A percentile compares a stretch with the other conserved stretches of the same genome.
phyloP scores from a whole-genome alignment of 2,797 vertebrate species.

The Cephalopachus bancanus region DNA sequence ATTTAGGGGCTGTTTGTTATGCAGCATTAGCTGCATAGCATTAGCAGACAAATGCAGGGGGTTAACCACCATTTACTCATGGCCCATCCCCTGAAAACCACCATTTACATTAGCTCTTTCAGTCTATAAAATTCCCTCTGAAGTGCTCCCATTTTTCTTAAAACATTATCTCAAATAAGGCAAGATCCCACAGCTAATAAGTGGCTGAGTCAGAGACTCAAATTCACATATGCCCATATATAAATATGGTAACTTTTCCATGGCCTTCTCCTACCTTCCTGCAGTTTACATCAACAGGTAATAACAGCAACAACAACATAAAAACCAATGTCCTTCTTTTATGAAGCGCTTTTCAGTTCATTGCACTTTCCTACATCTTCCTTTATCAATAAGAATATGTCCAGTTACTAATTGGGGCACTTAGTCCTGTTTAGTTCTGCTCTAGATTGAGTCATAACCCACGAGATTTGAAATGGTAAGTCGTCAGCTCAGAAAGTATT shows the following conservation, averaged over 20 bases:
- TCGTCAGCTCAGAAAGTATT: constrained; percentile 65
- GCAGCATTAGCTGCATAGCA: not conserved
- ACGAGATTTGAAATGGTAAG: constrained; percentile 63
- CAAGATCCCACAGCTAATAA: constrained; percentile 36
- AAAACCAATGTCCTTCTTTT: constrained; percentile 25
- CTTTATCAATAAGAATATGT: constrained; percentile 61
- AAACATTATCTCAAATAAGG: constrained; percentile 33
- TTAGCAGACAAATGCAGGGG: constrained; percentile 1
- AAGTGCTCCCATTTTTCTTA: constrained; percentile 21
- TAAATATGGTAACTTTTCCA: constrained; percentile 34
- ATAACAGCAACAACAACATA: constrained; percentile 6
- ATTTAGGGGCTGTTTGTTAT: not conserved
- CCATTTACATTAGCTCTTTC: constrained; percentile 6
- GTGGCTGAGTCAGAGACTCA: constrained; percentile 47
- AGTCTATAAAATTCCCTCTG: constrained; percentile 52
- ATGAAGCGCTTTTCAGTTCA: constrained; percentile 47
- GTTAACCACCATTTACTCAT: not conserved
- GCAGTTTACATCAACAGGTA: not conserved
- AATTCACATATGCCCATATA: constrained; percentile 2
- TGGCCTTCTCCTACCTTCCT: not conserved
- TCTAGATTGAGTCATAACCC: constrained; percentile 59
- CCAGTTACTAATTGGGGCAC: constrained; percentile 36
- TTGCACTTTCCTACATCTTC: constrained; percentile 5
- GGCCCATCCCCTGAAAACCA: constrained; percentile 52
- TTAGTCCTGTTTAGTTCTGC: constrained; percentile 44